A percentile compares a stretch with the other conserved stretches of the same genome.
These are phyloP conservation scores for Acanthosepion lycidas DNA, from an alignment of 2,888 invertebrate species.

Conservation along the genomic window DNA sequence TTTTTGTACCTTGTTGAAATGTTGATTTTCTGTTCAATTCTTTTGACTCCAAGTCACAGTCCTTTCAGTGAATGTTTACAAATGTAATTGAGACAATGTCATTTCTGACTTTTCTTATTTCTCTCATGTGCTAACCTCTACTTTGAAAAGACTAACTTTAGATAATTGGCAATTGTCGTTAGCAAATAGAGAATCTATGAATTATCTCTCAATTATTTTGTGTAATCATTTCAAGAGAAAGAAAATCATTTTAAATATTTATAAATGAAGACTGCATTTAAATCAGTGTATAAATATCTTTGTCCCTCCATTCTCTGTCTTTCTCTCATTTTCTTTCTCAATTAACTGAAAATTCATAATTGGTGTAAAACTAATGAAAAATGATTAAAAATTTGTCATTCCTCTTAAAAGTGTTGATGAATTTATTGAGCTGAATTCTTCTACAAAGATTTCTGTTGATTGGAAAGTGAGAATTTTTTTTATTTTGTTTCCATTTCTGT, in stretches of 20 bases:
- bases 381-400: slow-evolving; percentile 22
- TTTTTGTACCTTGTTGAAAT: no score
- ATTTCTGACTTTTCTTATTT: no score
- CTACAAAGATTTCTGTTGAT: neutral
- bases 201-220: neutral
- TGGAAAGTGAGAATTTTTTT: neutral
- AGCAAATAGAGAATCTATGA: neutral
- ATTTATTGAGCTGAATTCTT: neutral
- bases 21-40: no score
- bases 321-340: neutral
- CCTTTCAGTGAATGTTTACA: no score
- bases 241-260: neutral
- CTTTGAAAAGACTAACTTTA: neutral
- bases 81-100: no score
- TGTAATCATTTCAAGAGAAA: neutral
- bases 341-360: slow-evolving; percentile 2
- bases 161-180: neutral
- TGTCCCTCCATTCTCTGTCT: neutral
- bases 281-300: neutral
- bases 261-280: neutral
- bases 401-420: neutral
- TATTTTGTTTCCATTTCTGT: neutral
- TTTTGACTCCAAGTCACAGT: no score
- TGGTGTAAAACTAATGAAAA: slow-evolving; percentile 21
- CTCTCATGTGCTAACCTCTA: neutral